These are phyloP conservation scores for Rhynchonycteris naso DNA, from an alignment of 2,797 vertebrate species.

Conservation along the genomic window DNA sequence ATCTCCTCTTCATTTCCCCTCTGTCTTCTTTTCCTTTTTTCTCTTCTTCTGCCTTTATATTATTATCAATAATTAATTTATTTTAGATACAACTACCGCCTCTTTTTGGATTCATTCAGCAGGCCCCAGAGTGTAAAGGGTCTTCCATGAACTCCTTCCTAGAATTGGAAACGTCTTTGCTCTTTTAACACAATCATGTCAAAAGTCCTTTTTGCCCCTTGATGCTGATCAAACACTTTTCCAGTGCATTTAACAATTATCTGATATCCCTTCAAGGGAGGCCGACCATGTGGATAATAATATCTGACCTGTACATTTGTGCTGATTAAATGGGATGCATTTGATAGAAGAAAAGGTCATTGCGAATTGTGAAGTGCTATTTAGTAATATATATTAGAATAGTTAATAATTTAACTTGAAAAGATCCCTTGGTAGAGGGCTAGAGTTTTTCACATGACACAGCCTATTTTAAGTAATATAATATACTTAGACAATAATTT, in stretches of 20 bases:
- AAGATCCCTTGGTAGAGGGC: neutral
- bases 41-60: neutral
- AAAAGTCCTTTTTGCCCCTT: neutral
- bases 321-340: neutral
- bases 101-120: neutral
- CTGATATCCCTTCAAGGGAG: neutral
- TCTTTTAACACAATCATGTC: neutral
- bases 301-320: neutral
- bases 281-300: neutral
- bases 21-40: neutral
- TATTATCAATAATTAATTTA: neutral
- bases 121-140: neutral
- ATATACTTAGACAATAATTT: neutral
- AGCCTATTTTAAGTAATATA: neutral
- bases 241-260: neutral
- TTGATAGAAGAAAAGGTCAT: neutral
- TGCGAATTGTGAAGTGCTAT: neutral
- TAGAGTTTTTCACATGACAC: neutral
- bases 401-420: neutral
- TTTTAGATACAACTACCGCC: neutral
- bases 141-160: neutral
- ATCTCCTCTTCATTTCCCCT: neutral
- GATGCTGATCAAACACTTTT: neutral
- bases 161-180: neutral
- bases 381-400: neutral